phyloP scores from a whole-genome alignment of 2,797 vertebrate species.

The Clarias fuscus region DNA sequence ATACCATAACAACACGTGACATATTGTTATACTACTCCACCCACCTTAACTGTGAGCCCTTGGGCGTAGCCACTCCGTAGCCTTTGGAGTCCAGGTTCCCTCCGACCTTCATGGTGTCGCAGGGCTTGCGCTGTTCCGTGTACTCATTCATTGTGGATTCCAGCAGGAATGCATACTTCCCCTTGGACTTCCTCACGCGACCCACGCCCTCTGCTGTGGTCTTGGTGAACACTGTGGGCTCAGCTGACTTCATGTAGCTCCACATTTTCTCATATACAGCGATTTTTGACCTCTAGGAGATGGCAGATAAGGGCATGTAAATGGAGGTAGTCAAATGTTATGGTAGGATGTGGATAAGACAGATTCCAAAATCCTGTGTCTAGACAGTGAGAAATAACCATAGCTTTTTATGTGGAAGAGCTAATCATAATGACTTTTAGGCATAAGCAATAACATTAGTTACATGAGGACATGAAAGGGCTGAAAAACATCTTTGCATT shows the following conservation, averaged over 20 bases:
- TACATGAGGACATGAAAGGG: background rate
- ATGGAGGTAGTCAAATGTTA: background rate
- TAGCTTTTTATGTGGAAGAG: background rate
- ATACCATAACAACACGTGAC: constrained; percentile 96
- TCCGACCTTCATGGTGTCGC: constrained; percentile 99
- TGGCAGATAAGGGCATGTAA: constrained; percentile 31
- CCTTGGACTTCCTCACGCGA: constrained; percentile 97
- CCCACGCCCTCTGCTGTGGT: constrained; percentile 96
- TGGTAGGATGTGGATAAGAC: background rate
- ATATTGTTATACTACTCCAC: constrained; percentile 99
- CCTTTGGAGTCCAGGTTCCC: constrained; percentile 99
- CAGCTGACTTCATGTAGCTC: constrained; percentile 98
- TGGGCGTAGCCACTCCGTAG: constrained; percentile 98
- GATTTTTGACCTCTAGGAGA: constrained; percentile 96
- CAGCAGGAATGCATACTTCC: constrained; percentile 99
- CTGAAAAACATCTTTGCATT: background rate
- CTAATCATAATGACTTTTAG: background rate
- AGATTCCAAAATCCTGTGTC: too few species aligned
- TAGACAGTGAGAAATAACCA: background rate
- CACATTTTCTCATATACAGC: constrained; percentile 99
- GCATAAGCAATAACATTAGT: background rate
- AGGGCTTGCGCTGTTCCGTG: constrained; percentile 98
- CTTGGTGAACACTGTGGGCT: constrained; percentile 97
- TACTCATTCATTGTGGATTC: constrained; percentile 99
- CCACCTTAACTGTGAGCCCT: constrained; percentile 99